Evolutionary conservation across 1,140 invertebrate species (phyloP).

Genomic region (Microplitis demolitor): DNA sequence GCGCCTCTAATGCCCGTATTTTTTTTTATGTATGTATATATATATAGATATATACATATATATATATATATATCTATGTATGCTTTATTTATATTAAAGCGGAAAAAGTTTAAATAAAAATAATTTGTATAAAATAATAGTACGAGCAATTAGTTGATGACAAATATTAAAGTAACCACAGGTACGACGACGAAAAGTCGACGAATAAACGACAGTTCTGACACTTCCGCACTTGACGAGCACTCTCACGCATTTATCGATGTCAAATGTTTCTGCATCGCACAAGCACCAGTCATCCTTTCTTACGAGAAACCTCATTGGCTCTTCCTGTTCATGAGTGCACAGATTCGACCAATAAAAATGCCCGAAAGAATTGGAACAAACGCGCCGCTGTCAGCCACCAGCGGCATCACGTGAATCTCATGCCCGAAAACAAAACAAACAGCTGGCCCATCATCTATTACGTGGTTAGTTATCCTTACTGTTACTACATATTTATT

Average conservation of each 20-base stretch:
- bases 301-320: slow-evolving; percentile 44
- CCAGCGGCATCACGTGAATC: slow-evolving; percentile 55
- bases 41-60: too few species aligned
- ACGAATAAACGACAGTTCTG: slow-evolving; percentile 46
- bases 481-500: too few species aligned
- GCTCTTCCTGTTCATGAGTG: slow-evolving; percentile 36
- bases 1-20: neutral
- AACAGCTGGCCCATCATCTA: slow-evolving; percentile 52
- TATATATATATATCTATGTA: neutral
- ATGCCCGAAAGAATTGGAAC: slow-evolving; percentile 29
- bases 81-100: too few species aligned
- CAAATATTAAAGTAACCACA: slow-evolving; percentile 15
- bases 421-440: slow-evolving; percentile 60
- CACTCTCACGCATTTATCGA: slow-evolving; percentile 60
- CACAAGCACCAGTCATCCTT: slow-evolving; percentile 41
- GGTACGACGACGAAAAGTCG: slow-evolving; percentile 36
- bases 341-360: slow-evolving; percentile 42
- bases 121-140: too few species aligned
- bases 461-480: neutral
- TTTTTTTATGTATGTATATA: neutral
- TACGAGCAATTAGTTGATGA: neutral
- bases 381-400: slow-evolving; percentile 46
- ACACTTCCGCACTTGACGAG: slow-evolving; percentile 53
- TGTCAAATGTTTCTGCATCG: slow-evolving; percentile 55
- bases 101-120: too few species aligned